Evolutionary conservation across 2,113 vertebrate species (phyloP), one percentile per base, ranked within the genome.

Genomic region (Anoura caudifer): DNA sequence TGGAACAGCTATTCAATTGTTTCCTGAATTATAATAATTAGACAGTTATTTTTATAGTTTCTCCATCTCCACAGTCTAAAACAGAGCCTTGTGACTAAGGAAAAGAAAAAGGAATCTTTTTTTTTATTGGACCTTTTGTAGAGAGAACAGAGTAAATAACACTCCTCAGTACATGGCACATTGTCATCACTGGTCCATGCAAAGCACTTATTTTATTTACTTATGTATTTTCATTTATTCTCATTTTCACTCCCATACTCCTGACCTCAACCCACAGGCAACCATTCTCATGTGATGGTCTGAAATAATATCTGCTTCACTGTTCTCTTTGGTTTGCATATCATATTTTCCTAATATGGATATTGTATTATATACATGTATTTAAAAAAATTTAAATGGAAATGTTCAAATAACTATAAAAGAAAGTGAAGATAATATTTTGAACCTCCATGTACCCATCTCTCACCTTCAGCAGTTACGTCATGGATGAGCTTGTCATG

Each of bases 1-100:
- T 86, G 14, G 10, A 90, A 52, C 13, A 95, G 65, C 54, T 93
- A 73, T 86, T 91, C 45, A 73, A 9, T 85, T 89, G 12, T 93
- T 92, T 95, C 90, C 20, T 95, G 69, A 87, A 90, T 80, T 93
- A 79, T 50, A 84, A 77, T 84, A 69, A 67, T 93, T 90, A 76
- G 19, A 11, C 84, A 82, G 65, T 89, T 93, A 75, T 95, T 89
- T 94, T 93, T 76, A 56, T 87, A 63, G 33, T 79, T 63, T 33
- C 14, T 91, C 89, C 15, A 33, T 85, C 36, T 85, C 38, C 26
- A 87, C 17, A 80, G 28, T 83, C 36, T 94, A 63, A 94, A 90
- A 79, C 54, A 86, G 28, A 69, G 61, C 47, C 24, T 88, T 88
- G 28, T 87, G 45, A 38, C 76, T 59, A 5, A 43, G 77, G 69